phyloP scores from a whole-genome alignment of 1,140 invertebrate species.

The Caenorhabditis briggsae region DNA sequence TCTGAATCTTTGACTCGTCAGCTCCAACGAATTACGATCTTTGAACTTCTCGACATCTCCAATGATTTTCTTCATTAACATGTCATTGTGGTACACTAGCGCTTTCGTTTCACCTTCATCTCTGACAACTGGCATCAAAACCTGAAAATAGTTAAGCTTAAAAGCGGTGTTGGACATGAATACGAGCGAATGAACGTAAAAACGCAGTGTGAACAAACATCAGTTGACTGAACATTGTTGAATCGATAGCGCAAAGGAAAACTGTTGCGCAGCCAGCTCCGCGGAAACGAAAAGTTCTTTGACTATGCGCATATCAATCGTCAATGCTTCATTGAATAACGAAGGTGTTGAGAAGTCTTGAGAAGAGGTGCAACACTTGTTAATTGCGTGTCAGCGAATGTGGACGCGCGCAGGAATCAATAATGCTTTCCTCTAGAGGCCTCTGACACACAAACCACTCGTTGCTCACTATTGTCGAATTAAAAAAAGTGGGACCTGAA shows the following conservation, averaged over 20 bases:
- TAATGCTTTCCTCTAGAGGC: background rate
- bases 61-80: constrained; percentile 12
- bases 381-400: constrained; percentile 17
- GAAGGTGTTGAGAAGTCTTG: background rate
- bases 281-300: background rate
- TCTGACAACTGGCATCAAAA: too few relatives aligned
- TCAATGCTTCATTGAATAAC: background rate
- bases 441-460: background rate
- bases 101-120: background rate
- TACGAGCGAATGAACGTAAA: too few relatives aligned
- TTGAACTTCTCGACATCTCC: constrained; percentile 3
- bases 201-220: too few relatives aligned
- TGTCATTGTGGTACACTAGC: background rate
- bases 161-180: too few relatives aligned
- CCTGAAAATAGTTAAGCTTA: too few relatives aligned
- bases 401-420: background rate
- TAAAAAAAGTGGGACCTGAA: too few relatives aligned
- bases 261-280: background rate
- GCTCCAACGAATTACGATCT: constrained; percentile 29
- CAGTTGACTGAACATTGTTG: background rate
- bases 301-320: background rate
- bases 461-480: too few relatives aligned
- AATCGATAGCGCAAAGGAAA: background rate
- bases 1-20: constrained; percentile 14
- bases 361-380: background rate